These are phyloP conservation scores for Andrena dorsata DNA, from an alignment of 2,888 invertebrate genomes.

Conservation along the genomic window DNA sequence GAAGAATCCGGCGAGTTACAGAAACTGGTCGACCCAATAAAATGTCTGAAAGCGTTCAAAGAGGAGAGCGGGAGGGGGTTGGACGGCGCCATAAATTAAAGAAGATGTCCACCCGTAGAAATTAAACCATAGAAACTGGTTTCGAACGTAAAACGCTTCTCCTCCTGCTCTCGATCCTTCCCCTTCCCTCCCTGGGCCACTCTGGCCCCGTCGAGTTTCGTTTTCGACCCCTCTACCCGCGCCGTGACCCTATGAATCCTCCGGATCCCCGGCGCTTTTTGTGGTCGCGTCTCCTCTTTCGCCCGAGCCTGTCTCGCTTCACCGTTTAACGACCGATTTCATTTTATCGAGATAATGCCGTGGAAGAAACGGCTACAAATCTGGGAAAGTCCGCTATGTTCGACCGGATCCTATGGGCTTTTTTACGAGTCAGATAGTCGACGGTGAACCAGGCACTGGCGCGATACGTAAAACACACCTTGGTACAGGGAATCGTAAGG, in stretches of 20 bases:
- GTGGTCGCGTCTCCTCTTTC: constrained; percentile 48
- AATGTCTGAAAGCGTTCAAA: constrained; percentile 77
- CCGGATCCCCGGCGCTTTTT: constrained; percentile 13
- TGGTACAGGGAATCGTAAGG: constrained; percentile 21
- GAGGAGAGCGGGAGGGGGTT: constrained; percentile 56
- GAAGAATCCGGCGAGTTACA: constrained; percentile 68
- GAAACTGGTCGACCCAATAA: constrained; percentile 81
- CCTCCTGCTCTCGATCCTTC: constrained; percentile 51
- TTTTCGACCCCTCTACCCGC: constrained; percentile 42
- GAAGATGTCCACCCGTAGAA: constrained; percentile 82
- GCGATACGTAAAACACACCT: constrained; percentile 12
- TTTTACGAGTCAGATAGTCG: constrained; percentile 56
- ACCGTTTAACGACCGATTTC: constrained; percentile 78
- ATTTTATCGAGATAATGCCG: constrained; percentile 73
- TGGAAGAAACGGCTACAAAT: constrained; percentile 50
- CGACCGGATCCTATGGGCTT: constrained; percentile 38
- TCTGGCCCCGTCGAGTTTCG: constrained; percentile 3
- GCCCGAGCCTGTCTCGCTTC: constrained; percentile 50
- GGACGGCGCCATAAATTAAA: constrained; percentile 81
- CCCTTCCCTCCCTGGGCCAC: constrained; percentile 8
- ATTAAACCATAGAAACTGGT: constrained; percentile 84
- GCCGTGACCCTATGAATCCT: constrained; percentile 41
- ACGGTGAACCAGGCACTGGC: neutral
- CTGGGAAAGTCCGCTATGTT: constrained; percentile 53
- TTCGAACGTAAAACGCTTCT: constrained; percentile 75